Conservation (phyloP, 2,113 vertebrate species). For the Gallinago undulata region DNA sequence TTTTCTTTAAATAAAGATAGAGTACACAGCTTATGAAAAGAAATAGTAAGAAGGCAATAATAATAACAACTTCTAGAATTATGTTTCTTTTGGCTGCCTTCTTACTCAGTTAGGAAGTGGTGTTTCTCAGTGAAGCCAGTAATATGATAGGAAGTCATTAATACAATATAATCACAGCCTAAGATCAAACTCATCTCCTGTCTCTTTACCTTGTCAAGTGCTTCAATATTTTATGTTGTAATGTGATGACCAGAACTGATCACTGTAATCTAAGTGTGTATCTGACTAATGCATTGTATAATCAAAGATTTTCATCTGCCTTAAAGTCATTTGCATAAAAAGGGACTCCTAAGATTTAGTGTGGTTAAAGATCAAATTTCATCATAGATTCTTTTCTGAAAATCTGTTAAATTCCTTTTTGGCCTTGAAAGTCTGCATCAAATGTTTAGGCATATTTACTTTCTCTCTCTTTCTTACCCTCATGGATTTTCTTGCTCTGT, state of each 20-base stretch:
- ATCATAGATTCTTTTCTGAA: neutral
- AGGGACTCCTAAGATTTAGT: neutral
- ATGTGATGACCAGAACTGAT: slow-evolving; percentile 78
- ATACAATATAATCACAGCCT: slow-evolving; percentile 72
- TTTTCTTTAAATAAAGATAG: neutral
- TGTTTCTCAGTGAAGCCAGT: slow-evolving; percentile 57
- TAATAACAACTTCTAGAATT: neutral
- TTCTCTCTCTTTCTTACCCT: neutral
- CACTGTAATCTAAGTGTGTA: slow-evolving; percentile 71
- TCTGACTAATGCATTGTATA: slow-evolving; percentile 77
- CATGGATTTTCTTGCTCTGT: neutral
- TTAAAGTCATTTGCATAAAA: slow-evolving; percentile 58
- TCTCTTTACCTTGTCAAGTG: slow-evolving; percentile 81
- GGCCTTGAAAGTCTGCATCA: neutral
- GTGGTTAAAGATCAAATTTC: slow-evolving; percentile 46
- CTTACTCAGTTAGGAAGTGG: slow-evolving; percentile 28
- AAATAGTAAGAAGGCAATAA: neutral
- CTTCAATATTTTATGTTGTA: slow-evolving; percentile 80
- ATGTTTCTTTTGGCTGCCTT: neutral
- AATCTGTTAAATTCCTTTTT: neutral
- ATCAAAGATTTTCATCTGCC: slow-evolving; percentile 75
- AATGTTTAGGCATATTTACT: neutral
- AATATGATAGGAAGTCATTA: slow-evolving; percentile 75
- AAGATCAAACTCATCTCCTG: slow-evolving; percentile 77
- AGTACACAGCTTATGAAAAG: neutral